Evolutionary conservation across 2,797 vertebrate species (phyloP).

Genomic region (Emys orbicularis): DNA sequence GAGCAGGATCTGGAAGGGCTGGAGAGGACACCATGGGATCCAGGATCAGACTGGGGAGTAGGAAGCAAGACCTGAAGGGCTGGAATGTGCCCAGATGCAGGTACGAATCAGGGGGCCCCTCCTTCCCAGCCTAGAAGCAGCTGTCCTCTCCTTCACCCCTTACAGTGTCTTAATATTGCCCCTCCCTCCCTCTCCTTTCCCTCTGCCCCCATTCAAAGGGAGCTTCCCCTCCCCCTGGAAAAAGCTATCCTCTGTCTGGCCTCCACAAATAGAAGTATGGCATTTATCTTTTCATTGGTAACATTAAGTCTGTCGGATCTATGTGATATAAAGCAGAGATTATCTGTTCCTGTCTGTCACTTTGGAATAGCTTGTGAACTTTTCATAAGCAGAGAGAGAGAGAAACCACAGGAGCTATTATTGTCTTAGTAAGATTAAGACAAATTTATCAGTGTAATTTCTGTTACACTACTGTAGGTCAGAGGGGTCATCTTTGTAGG

Average conservation of each 20-base stretch:
- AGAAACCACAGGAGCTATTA: conserved; percentile 66
- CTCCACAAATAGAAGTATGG: conserved; percentile 26
- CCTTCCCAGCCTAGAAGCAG: not conserved
- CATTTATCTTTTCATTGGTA: conserved; percentile 66
- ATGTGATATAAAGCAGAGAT: conserved; percentile 67
- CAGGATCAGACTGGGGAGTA: not conserved
- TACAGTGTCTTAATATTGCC: not conserved
- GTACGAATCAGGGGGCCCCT: not conserved
- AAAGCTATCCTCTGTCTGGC: not conserved
- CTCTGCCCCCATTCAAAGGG: not conserved
- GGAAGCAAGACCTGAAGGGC: not conserved
- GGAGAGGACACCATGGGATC: not conserved
- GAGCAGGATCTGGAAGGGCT: no score
- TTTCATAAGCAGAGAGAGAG: conserved; percentile 65
- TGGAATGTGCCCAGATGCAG: not conserved
- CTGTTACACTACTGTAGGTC: conserved; percentile 43
- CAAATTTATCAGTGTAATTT: conserved; percentile 66
- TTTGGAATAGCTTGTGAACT: conserved; percentile 67
- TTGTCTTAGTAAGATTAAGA: not conserved
- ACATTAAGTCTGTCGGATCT: conserved; percentile 60
- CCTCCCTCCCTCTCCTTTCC: not conserved
- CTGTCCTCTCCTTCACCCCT: not conserved
- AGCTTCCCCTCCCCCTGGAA: not conserved
- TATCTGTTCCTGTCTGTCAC: conserved; percentile 64
- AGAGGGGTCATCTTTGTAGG: conserved; percentile 27